Evolutionary conservation across 2,797 vertebrate genomes (phyloP).

Genomic region (Sylvilagus floridanus): DNA sequence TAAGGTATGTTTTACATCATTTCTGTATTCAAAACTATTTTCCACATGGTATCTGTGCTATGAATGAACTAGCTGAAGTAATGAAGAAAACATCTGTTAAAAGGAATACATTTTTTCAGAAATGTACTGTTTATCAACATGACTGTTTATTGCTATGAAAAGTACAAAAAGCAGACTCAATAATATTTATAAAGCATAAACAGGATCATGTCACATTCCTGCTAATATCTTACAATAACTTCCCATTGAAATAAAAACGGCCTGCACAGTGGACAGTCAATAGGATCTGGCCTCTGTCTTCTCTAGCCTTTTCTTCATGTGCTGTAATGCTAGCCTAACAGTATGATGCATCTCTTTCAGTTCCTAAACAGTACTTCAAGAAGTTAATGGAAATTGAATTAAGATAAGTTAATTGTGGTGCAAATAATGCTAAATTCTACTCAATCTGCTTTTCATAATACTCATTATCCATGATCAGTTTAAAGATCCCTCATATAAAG

Average conservation of each 20-base stretch:
- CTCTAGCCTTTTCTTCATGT: neutral
- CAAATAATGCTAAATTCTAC: no score
- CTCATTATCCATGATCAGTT: no score
- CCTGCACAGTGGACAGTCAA: fast-evolving
- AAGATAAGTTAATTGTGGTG: no score
- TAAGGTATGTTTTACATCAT: neutral
- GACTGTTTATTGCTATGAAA: neutral
- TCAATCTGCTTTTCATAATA: no score
- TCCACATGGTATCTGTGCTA: neutral
- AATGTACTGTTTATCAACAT: neutral
- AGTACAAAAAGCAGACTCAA: neutral
- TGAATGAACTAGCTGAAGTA: neutral
- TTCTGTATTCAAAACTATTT: conserved; percentile 32
- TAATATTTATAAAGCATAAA: neutral
- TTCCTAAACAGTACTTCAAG: neutral
- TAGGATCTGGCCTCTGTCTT: fast-evolving
- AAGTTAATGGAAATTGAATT: no score
- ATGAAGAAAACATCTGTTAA: neutral
- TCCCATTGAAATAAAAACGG: neutral
- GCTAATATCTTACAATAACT: neutral
- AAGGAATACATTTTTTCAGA: neutral
- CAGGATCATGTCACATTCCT: neutral
- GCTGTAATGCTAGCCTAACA: neutral
- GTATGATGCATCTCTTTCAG: neutral
- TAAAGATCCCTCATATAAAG: neutral